A percentile compares a stretch with the other conserved stretches of the same genome.
Evolutionary conservation across 2,797 vertebrate genomes (phyloP).

Genomic region (Todus mexicanus): DNA sequence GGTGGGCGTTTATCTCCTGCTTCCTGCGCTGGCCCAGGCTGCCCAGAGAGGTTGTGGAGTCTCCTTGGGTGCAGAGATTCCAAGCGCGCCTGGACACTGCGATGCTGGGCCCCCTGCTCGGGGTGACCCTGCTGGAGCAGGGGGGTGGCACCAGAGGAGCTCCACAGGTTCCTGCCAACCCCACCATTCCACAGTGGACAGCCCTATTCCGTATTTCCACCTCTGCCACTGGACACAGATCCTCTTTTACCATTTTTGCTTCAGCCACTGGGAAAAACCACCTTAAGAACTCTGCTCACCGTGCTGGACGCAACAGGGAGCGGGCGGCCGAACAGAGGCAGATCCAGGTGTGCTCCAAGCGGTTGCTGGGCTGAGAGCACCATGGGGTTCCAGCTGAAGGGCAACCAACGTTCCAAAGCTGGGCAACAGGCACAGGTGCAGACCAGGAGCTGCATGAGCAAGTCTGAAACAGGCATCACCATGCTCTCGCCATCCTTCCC

Average conservation of each 20-base stretch:
- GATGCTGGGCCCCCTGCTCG: neutral
- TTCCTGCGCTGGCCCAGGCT: neutral
- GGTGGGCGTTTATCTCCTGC: too few species aligned
- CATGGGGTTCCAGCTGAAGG: neutral
- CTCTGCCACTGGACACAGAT: neutral
- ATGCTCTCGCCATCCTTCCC: neutral
- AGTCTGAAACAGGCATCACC: rapidly evolving
- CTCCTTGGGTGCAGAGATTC: neutral
- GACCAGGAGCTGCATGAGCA: neutral
- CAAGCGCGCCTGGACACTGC: neutral
- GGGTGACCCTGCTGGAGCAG: neutral
- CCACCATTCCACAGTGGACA: neutral
- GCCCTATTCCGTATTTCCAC: rapidly evolving
- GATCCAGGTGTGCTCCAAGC: neutral
- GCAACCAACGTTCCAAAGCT: rapidly evolving
- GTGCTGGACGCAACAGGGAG: rapidly evolving
- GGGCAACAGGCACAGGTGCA: neutral
- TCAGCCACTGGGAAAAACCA: neutral
- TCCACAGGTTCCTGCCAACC: neutral
- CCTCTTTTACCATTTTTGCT: neutral
- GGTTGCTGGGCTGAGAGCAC: neutral
- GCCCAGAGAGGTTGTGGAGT: neutral
- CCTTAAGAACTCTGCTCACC: neutral
- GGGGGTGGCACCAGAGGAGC: neutral
- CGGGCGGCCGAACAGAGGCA: rapidly evolving